Conservation (phyloP, 1,140 invertebrate genomes). For the Atta cephalotes region DNA sequence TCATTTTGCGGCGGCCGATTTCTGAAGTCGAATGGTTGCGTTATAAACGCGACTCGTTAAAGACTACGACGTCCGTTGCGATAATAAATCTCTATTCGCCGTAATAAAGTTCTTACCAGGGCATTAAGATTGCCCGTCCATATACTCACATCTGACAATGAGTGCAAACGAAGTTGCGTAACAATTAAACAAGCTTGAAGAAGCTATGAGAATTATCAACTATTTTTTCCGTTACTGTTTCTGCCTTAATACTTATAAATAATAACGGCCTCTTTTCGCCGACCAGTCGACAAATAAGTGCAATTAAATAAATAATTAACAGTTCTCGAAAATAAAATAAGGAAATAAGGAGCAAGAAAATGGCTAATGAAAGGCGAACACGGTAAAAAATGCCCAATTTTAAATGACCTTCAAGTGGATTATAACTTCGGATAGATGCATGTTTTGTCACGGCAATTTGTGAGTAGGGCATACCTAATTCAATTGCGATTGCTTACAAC, state of each 20-base stretch:
- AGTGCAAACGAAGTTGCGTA: background rate
- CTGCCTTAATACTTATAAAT: background rate
- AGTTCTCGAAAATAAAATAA: too few species aligned
- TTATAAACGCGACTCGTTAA: slow-evolving; percentile 43
- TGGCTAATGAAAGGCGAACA: too few species aligned
- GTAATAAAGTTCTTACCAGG: slow-evolving; percentile 27
- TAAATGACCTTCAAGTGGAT: too few species aligned
- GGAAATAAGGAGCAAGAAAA: too few species aligned
- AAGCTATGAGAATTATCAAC: background rate
- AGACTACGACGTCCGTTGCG: slow-evolving; percentile 2
- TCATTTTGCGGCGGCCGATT: slow-evolving; percentile 2
- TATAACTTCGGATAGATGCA: too few species aligned
- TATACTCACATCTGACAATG: background rate
- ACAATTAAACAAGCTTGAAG: background rate
- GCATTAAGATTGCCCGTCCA: slow-evolving; percentile 15
- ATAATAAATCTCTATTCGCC: slow-evolving; percentile 13
- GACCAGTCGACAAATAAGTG: background rate
- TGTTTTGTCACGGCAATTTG: too few species aligned
- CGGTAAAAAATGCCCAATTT: too few species aligned
- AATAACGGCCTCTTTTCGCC: background rate
- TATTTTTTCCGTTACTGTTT: background rate
- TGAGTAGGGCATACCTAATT: too few species aligned
- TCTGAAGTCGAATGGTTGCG: slow-evolving; percentile 8
- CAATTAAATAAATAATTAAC: background rate
- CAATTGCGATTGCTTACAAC: too few species aligned